Base-by-base conservation (phyloP, 2,888 invertebrate genomes). In the Lepeophtheirus nordmannii region DNA sequence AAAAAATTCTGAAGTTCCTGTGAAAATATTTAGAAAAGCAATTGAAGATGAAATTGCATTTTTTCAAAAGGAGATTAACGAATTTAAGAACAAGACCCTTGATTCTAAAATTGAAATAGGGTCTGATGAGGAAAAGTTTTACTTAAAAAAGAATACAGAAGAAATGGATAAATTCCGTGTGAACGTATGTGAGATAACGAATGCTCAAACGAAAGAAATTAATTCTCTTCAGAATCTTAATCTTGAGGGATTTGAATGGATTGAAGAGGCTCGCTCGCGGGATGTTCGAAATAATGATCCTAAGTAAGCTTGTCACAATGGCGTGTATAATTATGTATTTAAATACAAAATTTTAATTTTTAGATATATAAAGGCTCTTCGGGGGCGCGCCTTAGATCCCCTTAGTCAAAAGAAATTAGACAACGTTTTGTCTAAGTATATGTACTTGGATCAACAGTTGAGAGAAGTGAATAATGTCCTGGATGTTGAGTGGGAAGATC, bases 401-500 rank as follows among this genome's bases (percentile, higher is more conserved):
- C 17, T 62, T 8, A 62, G 62, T 40, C 62, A 62, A 40, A 62
- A 38, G 40, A 62, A 40, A 41, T 41, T 62, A 11, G 39, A 40
- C 9, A 39, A 23, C 14, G 62, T 62, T 17, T 20, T 40, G 20
- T 38, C 62, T 1, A 62, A 62, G 40, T 40, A 22, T 39, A 62
- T 62, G 71, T 85, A 86, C 71, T 81, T 89, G 38, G 84, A 87
- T 69, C 84, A 82, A 0, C 88, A 89, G 71, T 72, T 90, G 9
- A 80, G 81, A 2, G 84, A 86, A 72, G 83, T 85, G 0, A 83
- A 84, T 69, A 81, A 82, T 68, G 81, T 83, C 1, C 78, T 91
- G 2, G 87, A 89, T 72, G 79, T 83, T 63, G 84, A 87, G 70
- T 89, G 89, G 89, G 81, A 83, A 38, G 82, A 81, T 68, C 81